Evolutionary conservation across 2,113 vertebrate genomes (phyloP).

Genomic region (Ochotona princeps): DNA sequence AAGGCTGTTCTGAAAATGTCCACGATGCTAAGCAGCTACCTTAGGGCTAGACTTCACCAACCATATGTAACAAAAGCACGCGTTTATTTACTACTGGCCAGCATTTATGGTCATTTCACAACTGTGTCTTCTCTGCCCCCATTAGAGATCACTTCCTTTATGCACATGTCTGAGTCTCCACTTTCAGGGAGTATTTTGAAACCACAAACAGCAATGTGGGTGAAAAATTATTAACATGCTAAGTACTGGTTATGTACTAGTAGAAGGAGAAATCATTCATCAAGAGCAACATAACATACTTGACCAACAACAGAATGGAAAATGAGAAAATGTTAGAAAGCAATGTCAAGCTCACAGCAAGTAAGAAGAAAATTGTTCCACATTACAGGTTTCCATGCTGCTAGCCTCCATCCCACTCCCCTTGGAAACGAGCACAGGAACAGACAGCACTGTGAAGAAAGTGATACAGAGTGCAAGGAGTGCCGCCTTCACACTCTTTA

Average conservation of each 20-base stretch:
- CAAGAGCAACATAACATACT: neutral
- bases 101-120: neutral
- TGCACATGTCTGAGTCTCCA: neutral
- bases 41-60: neutral
- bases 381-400: neutral
- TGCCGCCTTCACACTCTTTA: neutral
- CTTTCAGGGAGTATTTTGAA: conserved; percentile 43
- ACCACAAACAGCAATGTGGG: neutral
- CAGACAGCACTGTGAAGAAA: neutral
- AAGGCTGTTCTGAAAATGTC: neutral
- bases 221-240: neutral
- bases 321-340: neutral
- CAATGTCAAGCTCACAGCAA: neutral
- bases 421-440: neutral
- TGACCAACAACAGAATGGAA: neutral
- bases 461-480: neutral
- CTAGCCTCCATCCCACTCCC: neutral
- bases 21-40: neutral
- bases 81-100: neutral
- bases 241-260: neutral
- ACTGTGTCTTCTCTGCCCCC: neutral
- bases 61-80: neutral
- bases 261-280: neutral
- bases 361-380: neutral
- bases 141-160: neutral